These are phyloP conservation scores for Conus betulinus DNA, from an alignment of 1,140 invertebrate species.

Conservation along the genomic window DNA sequence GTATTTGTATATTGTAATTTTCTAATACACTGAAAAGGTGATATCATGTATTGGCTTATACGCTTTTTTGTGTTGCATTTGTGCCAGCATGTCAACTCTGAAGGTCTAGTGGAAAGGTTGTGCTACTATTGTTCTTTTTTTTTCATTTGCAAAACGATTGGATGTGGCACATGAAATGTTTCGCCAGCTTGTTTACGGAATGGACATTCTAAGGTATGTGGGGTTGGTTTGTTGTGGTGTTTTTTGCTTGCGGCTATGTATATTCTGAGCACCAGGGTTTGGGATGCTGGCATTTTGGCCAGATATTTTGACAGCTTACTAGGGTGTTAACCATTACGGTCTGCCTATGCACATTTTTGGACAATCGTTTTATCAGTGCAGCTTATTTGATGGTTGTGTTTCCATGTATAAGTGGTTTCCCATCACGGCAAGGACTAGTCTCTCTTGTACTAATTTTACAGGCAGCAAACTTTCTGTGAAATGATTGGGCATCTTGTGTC, in stretches of 20 bases:
- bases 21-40: no score
- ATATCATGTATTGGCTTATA: no score
- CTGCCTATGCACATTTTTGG: not conserved
- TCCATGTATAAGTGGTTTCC: not conserved
- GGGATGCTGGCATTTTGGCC: no score
- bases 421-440: not conserved
- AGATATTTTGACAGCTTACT: not conserved
- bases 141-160: not conserved
- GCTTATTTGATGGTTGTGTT: not conserved
- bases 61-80: no score
- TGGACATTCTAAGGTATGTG: no score
- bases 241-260: no score
- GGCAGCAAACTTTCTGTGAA: not conserved
- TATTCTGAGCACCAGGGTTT: not conserved
- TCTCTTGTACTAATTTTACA: not conserved
- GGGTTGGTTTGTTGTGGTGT: no score
- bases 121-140: not conserved
- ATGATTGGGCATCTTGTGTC: not conserved
- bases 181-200: no score
- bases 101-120: no score
- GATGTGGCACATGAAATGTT: no score
- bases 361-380: not conserved
- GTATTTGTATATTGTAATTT: no score
- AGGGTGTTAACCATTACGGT: not conserved
- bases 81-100: no score